Base-by-base conservation (phyloP, 2,113 vertebrate genomes). In the Tragelaphus strepsiceros region DNA sequence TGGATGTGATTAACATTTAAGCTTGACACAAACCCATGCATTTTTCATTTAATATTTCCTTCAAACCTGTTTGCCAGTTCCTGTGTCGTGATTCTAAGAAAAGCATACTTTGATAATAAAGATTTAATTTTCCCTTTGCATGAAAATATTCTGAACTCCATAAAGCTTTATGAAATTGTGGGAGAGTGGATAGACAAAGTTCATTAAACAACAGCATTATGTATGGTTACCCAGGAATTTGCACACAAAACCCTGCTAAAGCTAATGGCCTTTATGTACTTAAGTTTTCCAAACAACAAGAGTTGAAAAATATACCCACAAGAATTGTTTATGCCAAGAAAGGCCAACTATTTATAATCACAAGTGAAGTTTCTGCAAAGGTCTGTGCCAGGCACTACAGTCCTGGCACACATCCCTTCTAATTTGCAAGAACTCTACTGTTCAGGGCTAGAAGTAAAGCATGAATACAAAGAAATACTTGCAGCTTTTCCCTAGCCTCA, bases 251-350 rank as follows among this genome's bases (percentile, higher is more conserved):
- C 88, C 95, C 82, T 94, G 53, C 53, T 90, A n/a, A 90, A 94
- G 54, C 87, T 96, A 89, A 94, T 35, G 67, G 43, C 87, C 78
- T 91, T 97, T 96, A 91, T 87, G 62, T 82, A 61, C 89, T 98
- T 96, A 96, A 96, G 83, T 97, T 98, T 98, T 97, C 93, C 95
- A 98, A 98, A 97, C 91, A 97, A 74, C 24, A 24, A 85, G 35
- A 74, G 28, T 93, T 98, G 97, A 96, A 97, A 97, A 98, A 97
- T 94, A 86, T 61, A 95, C 96, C 88, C 97, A 83, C 74, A 71
- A 96, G 51, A 96, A 95, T n/a, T 97, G 81, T 94, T 98, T 98
- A 95, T 95, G 61, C 64, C 82, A 96, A 93, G 97, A 97, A 91
- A 74, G 85, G 13, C 95, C 82, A 88, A 97, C 97, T 98, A 91